Base-by-base conservation (phyloP, 2,797 vertebrate genomes). In the Telmatherina bonti region DNA sequence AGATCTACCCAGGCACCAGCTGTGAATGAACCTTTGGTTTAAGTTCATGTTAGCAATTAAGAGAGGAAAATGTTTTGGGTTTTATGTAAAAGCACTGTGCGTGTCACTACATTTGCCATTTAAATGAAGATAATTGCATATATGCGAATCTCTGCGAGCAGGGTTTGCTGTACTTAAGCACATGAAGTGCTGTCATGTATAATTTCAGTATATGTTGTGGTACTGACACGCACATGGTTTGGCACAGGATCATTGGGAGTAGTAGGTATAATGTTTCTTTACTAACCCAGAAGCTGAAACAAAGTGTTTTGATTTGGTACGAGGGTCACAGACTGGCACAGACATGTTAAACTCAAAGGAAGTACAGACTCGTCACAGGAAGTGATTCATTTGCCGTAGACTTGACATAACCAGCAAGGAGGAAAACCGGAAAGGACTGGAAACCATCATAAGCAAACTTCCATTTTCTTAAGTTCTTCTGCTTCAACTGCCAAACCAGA, bases 351-450 rank as follows among this genome's bases (percentile, higher is more conserved):
- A 82, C 79, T 77, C 53, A 84, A 80, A 74, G 63, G 30, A 59
- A 24, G 54, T 64, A 67, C 38, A 57, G 67, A 77, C 75, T 79
- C 1, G 72, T 86, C 70, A 85, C 76, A 88, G 88, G 85, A 90
- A 88, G 74, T 78, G 43, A 87, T 54, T 88, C 53, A 89, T 87
- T 91, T 90, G 82, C 76, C 80, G 67, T 38, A 77, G 59, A 81
- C 36, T 77, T 88, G 67, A 65, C 79, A 81, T 51, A 79, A 75
- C 53, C 11, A 52, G 8, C 5, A 59, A 49, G 30, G 33, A 57
- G 67, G 56, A n/a, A 67, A 2, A 16, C 12, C 74, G 45, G 53
- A 56, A 70, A 26, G 47, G 54, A 49, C 69, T 51, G 52, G 83
- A 84, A 78, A 67, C 51, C 62, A 78, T 56, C 57, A 62, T 54